Conservation (phyloP, 2,888 invertebrate genomes). For the Anthophora plumipes region DNA sequence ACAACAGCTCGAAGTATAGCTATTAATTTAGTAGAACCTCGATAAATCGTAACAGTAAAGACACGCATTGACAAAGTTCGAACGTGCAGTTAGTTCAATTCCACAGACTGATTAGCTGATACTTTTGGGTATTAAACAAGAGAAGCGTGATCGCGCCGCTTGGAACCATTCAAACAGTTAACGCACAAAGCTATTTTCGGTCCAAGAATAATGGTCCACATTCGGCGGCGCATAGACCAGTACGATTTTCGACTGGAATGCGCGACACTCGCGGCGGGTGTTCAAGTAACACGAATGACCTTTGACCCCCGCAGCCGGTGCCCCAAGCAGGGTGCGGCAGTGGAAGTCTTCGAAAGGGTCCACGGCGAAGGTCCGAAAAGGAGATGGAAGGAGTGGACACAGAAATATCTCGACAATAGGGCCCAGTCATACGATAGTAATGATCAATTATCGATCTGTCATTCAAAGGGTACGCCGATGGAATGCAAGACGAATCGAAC, state of each 20-base stretch:
- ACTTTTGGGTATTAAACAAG: too few species aligned
- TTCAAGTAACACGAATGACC: conserved; percentile 78
- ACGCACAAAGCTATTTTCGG: background rate
- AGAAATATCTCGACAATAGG: conserved; percentile 77
- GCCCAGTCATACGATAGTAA: conserved; percentile 81
- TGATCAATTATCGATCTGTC: conserved; percentile 84
- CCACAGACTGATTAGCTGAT: too few species aligned
- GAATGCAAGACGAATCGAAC: conserved; percentile 82
- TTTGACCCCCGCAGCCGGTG: conserved; percentile 74
- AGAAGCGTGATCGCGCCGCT: too few species aligned
- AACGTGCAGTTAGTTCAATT: too few species aligned
- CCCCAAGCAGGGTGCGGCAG: conserved; percentile 79
- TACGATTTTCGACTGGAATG: conserved; percentile 71
- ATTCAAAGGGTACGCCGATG: conserved; percentile 79
- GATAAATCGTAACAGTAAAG: too few species aligned
- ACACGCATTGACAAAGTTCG: too few species aligned
- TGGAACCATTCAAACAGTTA: too few species aligned
- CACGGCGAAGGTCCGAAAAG: conserved; percentile 66
- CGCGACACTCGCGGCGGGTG: conserved; percentile 83
- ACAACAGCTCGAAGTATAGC: too few species aligned
- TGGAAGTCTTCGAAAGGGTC: conserved; percentile 73
- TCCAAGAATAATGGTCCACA: conserved; percentile 19
- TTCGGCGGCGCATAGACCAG: conserved; percentile 28
- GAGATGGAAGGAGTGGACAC: conserved; percentile 65
- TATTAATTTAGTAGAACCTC: too few species aligned